Percentiles rank a stretch among this genome's conserved stretches.
phyloP scores from a whole-genome alignment of 2,888 invertebrate species.

The Chromoteleia sp. region DNA sequence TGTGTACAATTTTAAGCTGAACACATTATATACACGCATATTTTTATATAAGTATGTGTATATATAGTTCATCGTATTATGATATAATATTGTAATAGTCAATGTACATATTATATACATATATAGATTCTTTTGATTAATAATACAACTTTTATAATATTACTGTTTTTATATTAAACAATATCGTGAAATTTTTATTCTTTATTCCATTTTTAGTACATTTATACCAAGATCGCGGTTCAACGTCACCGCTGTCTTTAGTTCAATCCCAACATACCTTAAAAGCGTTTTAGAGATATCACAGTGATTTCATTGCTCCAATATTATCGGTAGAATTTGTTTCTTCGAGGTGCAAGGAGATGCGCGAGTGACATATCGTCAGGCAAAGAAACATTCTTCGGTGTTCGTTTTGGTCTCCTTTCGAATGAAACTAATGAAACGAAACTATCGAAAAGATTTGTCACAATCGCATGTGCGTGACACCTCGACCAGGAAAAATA shows the following conservation, averaged over 20 bases:
- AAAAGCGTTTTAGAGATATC: constrained; percentile 84
- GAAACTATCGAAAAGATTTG: constrained; percentile 11
- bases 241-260: constrained; percentile 63
- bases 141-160: constrained; percentile 77
- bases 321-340: constrained; percentile 83
- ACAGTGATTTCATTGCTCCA: constrained; percentile 84
- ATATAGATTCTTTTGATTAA: constrained; percentile 77
- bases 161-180: constrained; percentile 78
- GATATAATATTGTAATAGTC: constrained; percentile 69
- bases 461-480: constrained; percentile 33
- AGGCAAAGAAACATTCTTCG: constrained; percentile 27
- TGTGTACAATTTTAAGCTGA: constrained; percentile 64
- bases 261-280: constrained; percentile 81
- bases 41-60: constrained; percentile 72
- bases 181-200: constrained; percentile 75
- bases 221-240: constrained; percentile 67
- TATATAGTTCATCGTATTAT: constrained; percentile 75
- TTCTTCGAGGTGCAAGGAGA: constrained; percentile 63
- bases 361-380: constrained; percentile 47
- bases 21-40: constrained; percentile 74
- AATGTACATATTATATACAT: constrained; percentile 77
- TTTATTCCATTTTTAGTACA: constrained; percentile 63
- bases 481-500: constrained; percentile 31
- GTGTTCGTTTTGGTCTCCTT: constrained; percentile 14
- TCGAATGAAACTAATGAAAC: background rate